Evolutionary conservation across 2,113 vertebrate genomes (phyloP), one percentile per base, ranked within the genome.

Genomic region (Myotis brandtii): DNA sequence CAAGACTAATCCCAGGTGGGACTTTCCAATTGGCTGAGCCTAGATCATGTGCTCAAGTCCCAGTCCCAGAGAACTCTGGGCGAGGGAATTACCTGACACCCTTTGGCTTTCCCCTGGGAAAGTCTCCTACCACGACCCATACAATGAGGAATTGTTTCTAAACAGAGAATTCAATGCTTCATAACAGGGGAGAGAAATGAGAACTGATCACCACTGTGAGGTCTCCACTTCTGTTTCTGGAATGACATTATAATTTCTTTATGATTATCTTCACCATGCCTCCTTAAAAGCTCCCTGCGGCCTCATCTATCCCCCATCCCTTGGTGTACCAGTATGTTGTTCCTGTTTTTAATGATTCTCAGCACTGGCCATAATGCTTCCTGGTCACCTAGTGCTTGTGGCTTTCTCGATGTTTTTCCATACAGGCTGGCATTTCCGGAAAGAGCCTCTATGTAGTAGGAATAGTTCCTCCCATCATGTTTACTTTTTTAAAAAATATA

Each of bases 181-280:
- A 37, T 25, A 67, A 18, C 40, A 21, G n/a, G 48, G 34, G 69
- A 3, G 62, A 89, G 84, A 89, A 91, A 89, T 17, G 76, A 93
- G 79, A 91, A 93, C 40, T 37, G 32, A 80, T 48, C 37, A 9
- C 59, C 34, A 37, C 64, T 1, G 23, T 76, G 75, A 95, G 30
- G 46, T 66, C 69, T 93, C 73, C 43, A 79, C 79, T 95, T 96
- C 94, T 80, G 16, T 94, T 94, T 93, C 52, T 89, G 83, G 56
- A 96, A 93, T 89, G 91, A 82, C 69, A n/a, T 79, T 79, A 52
- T 93, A 50, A 96, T 86, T 75, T 84, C 84, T 82, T 95, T 91
- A 88, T 81, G 34, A 66, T 64, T 86, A n/a, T 94, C 52, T 88
- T 84, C 80, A 37, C 48, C 93, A 52, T 9, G 69, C 77, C 52